Conservation (phyloP, 2,888 invertebrate species). For the Lycia hirtaria region DNA sequence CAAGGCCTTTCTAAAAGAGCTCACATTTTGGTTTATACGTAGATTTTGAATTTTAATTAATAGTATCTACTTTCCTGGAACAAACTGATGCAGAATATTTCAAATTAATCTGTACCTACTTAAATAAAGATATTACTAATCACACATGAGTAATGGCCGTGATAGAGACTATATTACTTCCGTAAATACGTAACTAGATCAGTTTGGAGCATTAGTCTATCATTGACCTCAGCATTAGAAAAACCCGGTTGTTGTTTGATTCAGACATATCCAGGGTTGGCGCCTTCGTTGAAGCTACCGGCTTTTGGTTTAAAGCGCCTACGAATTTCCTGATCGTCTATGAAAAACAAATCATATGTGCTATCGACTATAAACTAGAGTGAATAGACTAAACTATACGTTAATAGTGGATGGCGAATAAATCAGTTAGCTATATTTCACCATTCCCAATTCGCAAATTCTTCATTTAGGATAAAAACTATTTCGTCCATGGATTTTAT, state of each 20-base stretch:
- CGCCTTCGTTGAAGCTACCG: conserved; percentile 44
- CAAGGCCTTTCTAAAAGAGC: too few species aligned
- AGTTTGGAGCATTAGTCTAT: conserved; percentile 40
- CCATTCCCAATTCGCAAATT: too few species aligned
- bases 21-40: too few species aligned
- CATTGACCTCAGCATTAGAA: conserved; percentile 46
- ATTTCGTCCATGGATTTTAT: too few species aligned
- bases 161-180: conserved; percentile 17
- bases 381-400: too few species aligned
- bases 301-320: conserved; percentile 46
- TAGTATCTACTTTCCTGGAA: too few species aligned
- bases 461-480: too few species aligned
- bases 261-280: conserved; percentile 43
- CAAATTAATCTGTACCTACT: conserved; percentile 1
- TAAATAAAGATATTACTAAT: conserved; percentile 8
- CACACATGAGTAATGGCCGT: conserved; percentile 4
- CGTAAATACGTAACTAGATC: conserved; percentile 23
- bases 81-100: neutral
- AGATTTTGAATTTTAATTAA: too few species aligned
- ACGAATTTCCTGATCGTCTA: conserved; percentile 51
- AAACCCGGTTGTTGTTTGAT: conserved; percentile 35
- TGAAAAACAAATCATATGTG: conserved; percentile 55
- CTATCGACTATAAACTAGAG: conserved; percentile 61
- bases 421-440: too few species aligned
- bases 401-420: too few species aligned